Evolutionary conservation across 2,888 invertebrate genomes (phyloP), one percentile per base, ranked within the genome.

Genomic region (Malthinus flaveolus): DNA sequence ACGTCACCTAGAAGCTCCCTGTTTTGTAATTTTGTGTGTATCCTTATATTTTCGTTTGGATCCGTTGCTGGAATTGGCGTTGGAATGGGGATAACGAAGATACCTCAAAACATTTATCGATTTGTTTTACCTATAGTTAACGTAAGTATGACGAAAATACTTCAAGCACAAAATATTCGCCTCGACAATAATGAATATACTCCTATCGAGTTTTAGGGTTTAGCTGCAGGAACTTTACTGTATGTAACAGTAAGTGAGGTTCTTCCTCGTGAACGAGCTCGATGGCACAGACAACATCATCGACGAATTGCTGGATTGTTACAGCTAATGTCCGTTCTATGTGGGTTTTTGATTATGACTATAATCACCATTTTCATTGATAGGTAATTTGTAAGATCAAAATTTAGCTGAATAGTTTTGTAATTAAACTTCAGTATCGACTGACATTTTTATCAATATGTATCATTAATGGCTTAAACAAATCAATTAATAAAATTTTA

Each of bases 181-280:
- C 31, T 45, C n/a, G n/a, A n/a, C n/a, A n/a, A 23, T 23, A 53
- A 11, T 10, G n/a, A 23, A 34, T 42, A n/a, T 42, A 31, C 11
- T 31, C 31, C 12, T 23, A 36, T 46, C 10, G n/a, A n/a, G 44
- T 48, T 46, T 0, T 79, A 87, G 85, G 85, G 87, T 0, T 69
- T 91, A 37, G 90, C 91, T 5, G 91, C 88, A 0, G 91, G 91
- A 1, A 90, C 90, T 0, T 79, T 91, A 0, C 79, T 91, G 1
- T 91, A 91, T 75, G 89, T 91, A 55, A 89, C 90, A 0, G 86
- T 90, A 1, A 87, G 88, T 69, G 91, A 91, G 75, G 87, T 91
- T 39, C 77, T 91, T 36, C 91, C 91, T 1, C 82, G 90, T 34
- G 91, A 91, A 79, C 82, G 89, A 62, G 86, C 89, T 45, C 82